Evolutionary conservation across 2,888 invertebrate species (phyloP), one percentile per base, ranked within the genome.

Genomic region (Acronicta aceris): DNA sequence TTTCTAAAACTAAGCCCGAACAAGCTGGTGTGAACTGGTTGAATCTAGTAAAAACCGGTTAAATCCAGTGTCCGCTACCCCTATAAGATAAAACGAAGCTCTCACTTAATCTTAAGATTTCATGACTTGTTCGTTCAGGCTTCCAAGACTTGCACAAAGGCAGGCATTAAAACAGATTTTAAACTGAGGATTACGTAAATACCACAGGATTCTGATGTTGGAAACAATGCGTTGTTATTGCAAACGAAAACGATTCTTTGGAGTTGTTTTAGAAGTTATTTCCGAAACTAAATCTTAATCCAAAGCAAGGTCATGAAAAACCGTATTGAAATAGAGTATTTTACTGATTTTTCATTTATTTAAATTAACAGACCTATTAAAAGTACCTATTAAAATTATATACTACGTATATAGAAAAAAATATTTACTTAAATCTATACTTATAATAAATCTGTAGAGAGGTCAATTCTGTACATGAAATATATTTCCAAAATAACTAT

Each of bases 81-180:
- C 69, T 79, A 68, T 59, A 65, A 79, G 79, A 77, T 83, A 82
- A 78, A 77, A 76, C 62, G 59, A 45, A 66, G 65, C 77, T 74
- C 68, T 65, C 73, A 77, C 76, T 84, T 81, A 82, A 82, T 82
- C 81, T 82, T 77, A 73, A 82, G 81, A 82, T 76, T 82, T 78
- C 78, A 78, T 71, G 80, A 79, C 65, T 78, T 65, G 74, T 70
- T 70, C 71, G 66, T 71, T 69, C 72, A 55, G 69, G 55, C 63
- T 62, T 66, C 67, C 71, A 69, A 62, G 61, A 78, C 75, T 83
- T 82, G 74, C 67, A 67, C 66, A 77, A 81, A 82, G 79, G 80
- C 76, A 71, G 69, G 82, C 77, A 82, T 84, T 85, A 83, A 82
- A 82, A 81, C 68, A 67, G 81, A 74, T 75, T 81, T 77, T 79